Percentiles rank a stretch among this genome's conserved stretches.
phyloP scores from a whole-genome alignment of 1,140 invertebrate species.

The Heliconius congener region DNA sequence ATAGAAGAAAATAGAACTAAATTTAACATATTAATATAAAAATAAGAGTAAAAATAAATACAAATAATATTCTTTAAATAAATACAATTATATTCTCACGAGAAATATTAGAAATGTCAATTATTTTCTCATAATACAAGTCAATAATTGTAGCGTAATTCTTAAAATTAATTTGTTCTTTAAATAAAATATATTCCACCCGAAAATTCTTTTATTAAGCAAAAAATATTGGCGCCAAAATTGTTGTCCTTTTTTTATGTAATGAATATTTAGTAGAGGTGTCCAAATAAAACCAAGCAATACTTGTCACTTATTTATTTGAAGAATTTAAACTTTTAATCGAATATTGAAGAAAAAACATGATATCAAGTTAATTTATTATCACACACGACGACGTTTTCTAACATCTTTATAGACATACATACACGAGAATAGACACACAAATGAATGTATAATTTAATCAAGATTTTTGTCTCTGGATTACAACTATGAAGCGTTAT shows the following conservation, averaged over 20 bases:
- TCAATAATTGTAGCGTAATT: too few relatives aligned
- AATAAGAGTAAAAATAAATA: too few relatives aligned
- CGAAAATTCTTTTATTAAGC: too few relatives aligned
- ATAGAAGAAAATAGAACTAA: too few relatives aligned
- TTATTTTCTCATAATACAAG: too few relatives aligned
- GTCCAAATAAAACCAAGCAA: neutral
- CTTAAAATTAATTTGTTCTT: too few relatives aligned
- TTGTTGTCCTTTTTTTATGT: constrained; percentile 10
- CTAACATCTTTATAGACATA: neutral
- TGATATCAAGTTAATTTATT: neutral
- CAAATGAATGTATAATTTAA: neutral
- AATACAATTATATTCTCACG: too few relatives aligned
- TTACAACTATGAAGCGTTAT: neutral
- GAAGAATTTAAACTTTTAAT: constrained; percentile 17
- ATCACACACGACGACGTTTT: neutral
- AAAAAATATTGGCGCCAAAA: too few relatives aligned
- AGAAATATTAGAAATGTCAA: too few relatives aligned
- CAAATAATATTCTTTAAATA: too few relatives aligned
- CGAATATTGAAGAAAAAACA: constrained; percentile 19
- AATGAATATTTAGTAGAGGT: neutral
- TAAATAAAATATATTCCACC: too few relatives aligned
- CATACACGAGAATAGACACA: neutral
- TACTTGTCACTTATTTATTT: constrained; percentile 24
- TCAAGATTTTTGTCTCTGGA: neutral
- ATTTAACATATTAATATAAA: too few relatives aligned